Base-by-base conservation (phyloP, 2,113 vertebrate species). In the Mobula hypostoma region DNA sequence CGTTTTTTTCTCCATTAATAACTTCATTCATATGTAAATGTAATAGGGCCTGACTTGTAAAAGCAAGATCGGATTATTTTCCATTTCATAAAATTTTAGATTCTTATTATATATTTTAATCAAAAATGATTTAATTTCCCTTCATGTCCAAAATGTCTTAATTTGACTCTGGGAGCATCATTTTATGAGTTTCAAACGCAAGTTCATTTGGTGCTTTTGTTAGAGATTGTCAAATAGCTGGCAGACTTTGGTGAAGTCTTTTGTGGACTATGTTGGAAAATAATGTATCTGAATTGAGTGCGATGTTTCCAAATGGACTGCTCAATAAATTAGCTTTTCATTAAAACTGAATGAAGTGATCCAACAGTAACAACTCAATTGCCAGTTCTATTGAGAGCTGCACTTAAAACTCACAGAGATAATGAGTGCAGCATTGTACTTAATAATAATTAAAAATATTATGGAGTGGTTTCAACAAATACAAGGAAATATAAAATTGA, bases 251-350 rank as follows among this genome's bases (percentile, higher is more conserved):
- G 36, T 66, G 85, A 66, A 12, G 63, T 66, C 61, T n/a, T n/a
- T 88, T 58, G 27, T 15, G 61, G 12, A n/a, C 19, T 66, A 66
- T 88, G 58, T 88, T 66, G 85, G 63, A 88, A 88, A 66, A 58
- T 14, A 66, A n/a, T 14, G 1, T 88, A n/a, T 66, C 29, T 29
- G 14, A 66, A 66, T 88, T 2, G 85, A 88, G 29, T 88, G 63
- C 32, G 85, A 88, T 66, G n/a, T 88, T 66, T 88, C 61, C 29
- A 88, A 88, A 88, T 66, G 58, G 29, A 15, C 85, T 63, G 85
- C 29, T 88, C 85, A 66, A 88, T 66, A 88, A 66, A 63, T 88
- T 29, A 32, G 29, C 85, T n/a, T 88, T 66, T 88, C 85, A 88
- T 88, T 88, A 66, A 66, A 32, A n/a, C 29, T 88, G 56, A 58